Evolutionary conservation across 2,113 vertebrate genomes (phyloP), one percentile per base, ranked within the genome.

Genomic region (Silurus meridionalis): DNA sequence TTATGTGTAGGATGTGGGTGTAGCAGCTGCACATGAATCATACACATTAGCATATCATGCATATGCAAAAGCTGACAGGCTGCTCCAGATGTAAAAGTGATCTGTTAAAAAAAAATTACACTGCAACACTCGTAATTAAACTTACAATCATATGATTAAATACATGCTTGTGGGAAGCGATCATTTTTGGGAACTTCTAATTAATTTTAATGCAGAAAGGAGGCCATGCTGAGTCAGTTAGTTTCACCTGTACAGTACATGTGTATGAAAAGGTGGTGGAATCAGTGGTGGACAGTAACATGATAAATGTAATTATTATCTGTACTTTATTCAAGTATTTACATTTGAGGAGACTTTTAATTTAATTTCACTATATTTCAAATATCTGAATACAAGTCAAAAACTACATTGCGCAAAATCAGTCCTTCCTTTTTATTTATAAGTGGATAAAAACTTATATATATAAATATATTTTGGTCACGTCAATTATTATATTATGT

Each of bases 1-100:
- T 71, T 71, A 25, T 89, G 85, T 89, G 87, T 91, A 90, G 88
- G 90, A 85, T 91, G 91, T 78, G 75, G 23, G 79, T 87, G 90
- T 90, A 88, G 90, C 85, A 90, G 90, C 85, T 64, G 64, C 52
- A 87, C 79, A 87, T 83, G 85, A 90, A 88, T 83, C 46, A 37
- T 78, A 85, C n/a, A 84, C 72, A 87, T 86, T 84, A 89, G 71
- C 63, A 88, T 78, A 86, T 80, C 63, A 80, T 82, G 69, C 83
- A 89, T 83, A 88, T 86, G 80, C 50, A 89, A 78, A 64, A 78
- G 37, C 82, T 79, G 46, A 80, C 55, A 55, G 48, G 11, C 74
- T 60, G 55, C n/a, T 80, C 77, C 67, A 89, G 77, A 85, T 66
- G 9, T 57, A 23, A 67, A 60, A 11, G 48, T 6, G 28, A 71